Evolutionary conservation across 2,888 invertebrate species (phyloP), one percentile per base, ranked within the genome.

Genomic region (Diaperis boleti): DNA sequence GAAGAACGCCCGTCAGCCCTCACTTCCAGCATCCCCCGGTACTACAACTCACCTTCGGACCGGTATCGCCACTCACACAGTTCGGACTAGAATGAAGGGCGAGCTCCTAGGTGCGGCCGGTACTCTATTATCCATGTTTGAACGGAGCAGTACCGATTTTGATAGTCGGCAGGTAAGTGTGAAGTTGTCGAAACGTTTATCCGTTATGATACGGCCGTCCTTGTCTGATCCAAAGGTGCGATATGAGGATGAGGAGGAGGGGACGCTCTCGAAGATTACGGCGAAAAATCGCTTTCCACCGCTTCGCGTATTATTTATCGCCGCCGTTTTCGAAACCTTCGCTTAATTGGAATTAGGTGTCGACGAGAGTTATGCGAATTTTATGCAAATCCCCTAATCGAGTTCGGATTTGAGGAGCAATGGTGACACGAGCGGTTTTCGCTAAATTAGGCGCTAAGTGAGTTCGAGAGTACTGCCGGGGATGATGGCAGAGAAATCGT

Each of bases 171-270:
- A 37, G 14, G 57, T 55, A 37, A 55, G 47, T 61, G 61, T 37
- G 61, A 62, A 56, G 29, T 62, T 62, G 55, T 62, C 26, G 26
- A 55, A 60, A 50, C 60, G 56, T 62, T 62, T 62, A 62, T 39
- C 56, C 56, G 49, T 33, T 55, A 54, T 50, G 59, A 59, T 61
- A 60, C 50, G 41, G 42, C 39, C 29, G 62, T 62, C 62, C 62
- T 62, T 62, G 37, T 55, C 41, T 55, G n/a, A 35, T 35, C 29
- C 52, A 45, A 17, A 52, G 41, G 42, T 50, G 33, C 42, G 60
- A 60, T 54, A 54, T 55, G 42, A 47, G 42, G 45, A 55, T 45
- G 13, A 52, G 8, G 17, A 39, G 47, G 37, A 45, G 54, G 61
- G 54, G 61, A 39, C 7, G n/a, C 45, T 54, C 61, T 61, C 47